Evolutionary conservation across 2,113 vertebrate genomes (phyloP).

Genomic region (Isurus oxyrinchus): DNA sequence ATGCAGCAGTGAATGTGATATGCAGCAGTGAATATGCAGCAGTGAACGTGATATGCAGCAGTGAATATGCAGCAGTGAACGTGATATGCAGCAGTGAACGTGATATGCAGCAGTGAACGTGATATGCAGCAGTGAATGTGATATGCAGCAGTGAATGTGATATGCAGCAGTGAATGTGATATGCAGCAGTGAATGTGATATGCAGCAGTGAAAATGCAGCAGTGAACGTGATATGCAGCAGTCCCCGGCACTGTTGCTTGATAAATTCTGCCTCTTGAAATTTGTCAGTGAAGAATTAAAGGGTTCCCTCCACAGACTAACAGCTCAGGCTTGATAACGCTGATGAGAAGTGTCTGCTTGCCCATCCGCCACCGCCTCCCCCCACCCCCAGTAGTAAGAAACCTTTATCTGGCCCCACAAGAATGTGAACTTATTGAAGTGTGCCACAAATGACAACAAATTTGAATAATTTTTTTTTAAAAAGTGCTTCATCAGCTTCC

Average conservation of each 20-base stretch:
- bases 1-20: too few relatives aligned
- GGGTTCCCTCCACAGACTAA: background rate
- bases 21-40: too few relatives aligned
- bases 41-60: too few relatives aligned
- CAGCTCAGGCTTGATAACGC: background rate
- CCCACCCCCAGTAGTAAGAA: background rate
- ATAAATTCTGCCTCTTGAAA: background rate
- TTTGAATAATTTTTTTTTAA: background rate
- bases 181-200: too few relatives aligned
- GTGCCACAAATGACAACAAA: background rate
- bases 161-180: too few relatives aligned
- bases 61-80: too few relatives aligned
- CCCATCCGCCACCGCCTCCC: too few relatives aligned
- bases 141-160: too few relatives aligned
- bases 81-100: too few relatives aligned
- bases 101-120: too few relatives aligned
- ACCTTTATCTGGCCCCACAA: background rate
- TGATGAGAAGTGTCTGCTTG: background rate
- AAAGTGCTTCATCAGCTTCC: conserved; percentile 4
- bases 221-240: background rate
- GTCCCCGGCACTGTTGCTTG: background rate
- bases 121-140: too few relatives aligned
- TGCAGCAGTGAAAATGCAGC: too few relatives aligned
- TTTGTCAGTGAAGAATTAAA: background rate
- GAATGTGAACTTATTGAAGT: conserved; percentile 18